Conservation (phyloP, 1,140 invertebrate genomes). For the Gryon sp. region DNA sequence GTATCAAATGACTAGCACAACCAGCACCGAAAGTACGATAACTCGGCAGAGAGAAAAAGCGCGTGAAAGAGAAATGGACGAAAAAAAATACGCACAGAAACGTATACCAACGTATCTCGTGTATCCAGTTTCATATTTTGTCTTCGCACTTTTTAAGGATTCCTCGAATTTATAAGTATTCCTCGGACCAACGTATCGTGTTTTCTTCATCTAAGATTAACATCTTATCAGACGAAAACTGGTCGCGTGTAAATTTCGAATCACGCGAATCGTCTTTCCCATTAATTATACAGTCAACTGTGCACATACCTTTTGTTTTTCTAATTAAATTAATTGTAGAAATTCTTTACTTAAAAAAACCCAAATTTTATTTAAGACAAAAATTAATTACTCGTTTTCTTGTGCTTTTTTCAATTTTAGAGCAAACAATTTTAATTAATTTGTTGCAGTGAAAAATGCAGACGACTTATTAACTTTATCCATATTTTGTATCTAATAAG, state of each 20-base stretch:
- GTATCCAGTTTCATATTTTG: constrained; percentile 34
- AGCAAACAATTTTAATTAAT: too few relatives aligned
- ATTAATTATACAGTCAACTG: too few relatives aligned
- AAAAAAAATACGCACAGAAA: not conserved
- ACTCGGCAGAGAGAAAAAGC: constrained; percentile 34
- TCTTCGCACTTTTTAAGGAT: constrained; percentile 32
- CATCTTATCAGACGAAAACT: constrained; percentile 10
- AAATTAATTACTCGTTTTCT: too few relatives aligned
- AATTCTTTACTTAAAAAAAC: too few relatives aligned
- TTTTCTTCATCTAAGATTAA: not conserved
- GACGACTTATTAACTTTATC: too few relatives aligned
- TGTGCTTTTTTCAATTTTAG: too few relatives aligned
- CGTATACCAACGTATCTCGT: too few relatives aligned
- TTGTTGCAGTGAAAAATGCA: too few relatives aligned
- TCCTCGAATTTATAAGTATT: constrained; percentile 21
- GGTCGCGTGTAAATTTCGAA: not conserved
- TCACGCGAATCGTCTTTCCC: not conserved
- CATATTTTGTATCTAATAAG: too few relatives aligned
- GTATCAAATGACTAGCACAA: constrained; percentile 61
- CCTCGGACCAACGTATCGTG: not conserved
- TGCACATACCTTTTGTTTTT: too few relatives aligned
- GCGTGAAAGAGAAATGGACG: constrained; percentile 12
- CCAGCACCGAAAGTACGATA: constrained; percentile 63
- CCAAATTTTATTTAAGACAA: too few relatives aligned
- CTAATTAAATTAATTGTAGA: too few relatives aligned